Evolutionary conservation across 2,797 vertebrate species (phyloP).

Genomic region (Neopelma chrysocephalum): DNA sequence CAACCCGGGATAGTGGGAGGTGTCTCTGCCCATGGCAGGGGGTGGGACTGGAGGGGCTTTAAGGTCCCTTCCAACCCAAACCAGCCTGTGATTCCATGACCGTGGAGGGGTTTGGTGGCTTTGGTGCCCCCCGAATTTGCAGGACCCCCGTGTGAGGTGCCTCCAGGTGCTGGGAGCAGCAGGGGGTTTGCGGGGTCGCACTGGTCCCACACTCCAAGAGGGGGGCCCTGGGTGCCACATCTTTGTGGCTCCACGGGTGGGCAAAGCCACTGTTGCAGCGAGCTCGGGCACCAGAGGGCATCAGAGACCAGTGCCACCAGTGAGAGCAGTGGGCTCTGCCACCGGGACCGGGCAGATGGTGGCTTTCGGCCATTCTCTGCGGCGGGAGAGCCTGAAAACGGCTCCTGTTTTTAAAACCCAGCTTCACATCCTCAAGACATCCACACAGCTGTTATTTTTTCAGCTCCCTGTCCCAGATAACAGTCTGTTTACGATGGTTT

Average conservation of each 20-base stretch:
- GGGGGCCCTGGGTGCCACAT: neutral
- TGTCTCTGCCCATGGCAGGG: neutral
- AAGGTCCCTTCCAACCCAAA: neutral
- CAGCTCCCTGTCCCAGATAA: neutral
- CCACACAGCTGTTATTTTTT: rapidly evolving
- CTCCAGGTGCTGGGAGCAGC: neutral
- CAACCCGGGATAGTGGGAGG: neutral
- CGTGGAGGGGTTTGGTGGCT: neutral
- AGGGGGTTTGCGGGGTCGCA: neutral
- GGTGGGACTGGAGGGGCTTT: neutral
- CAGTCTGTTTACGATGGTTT: rapidly evolving
- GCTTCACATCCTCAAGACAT: rapidly evolving
- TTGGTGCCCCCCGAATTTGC: neutral
- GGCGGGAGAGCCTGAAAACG: neutral
- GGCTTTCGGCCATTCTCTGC: neutral
- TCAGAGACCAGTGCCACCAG: neutral
- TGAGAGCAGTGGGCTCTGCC: neutral
- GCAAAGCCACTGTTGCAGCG: neutral
- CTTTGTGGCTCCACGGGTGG: neutral
- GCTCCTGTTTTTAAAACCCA: neutral
- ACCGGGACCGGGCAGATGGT: neutral
- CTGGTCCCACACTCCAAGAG: rapidly evolving
- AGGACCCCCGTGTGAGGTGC: rapidly evolving
- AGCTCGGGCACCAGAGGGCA: neutral
- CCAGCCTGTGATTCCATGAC: neutral